Base-by-base conservation (phyloP, 2,888 invertebrate species). In the Pinctada fucata region DNA sequence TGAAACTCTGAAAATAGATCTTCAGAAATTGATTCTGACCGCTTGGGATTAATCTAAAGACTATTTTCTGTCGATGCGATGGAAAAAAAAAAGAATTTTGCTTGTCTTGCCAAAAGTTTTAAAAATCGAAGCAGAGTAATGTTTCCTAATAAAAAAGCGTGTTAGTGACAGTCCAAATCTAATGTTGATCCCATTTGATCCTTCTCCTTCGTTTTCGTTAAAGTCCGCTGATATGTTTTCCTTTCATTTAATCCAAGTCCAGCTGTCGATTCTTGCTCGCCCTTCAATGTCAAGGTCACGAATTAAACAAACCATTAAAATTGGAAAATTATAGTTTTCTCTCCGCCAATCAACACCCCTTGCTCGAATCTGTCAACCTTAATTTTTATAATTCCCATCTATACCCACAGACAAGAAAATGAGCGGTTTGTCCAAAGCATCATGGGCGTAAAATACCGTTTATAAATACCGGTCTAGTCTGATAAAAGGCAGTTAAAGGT, bases 251-350 rank as follows among this genome's bases (percentile, higher is more conserved):
- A 51, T 50, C 52, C 51, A 52, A 51, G n/a, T 8, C 48, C 50
- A 50, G 50, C 50, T 31, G 16, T 52, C 51, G 71, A 49, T 51
- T 49, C 52, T 68, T 48, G 68, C 48, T 50, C 68, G 49, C 49
- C 8, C 50, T 45, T 16, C 50, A 71, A 16, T 3, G 67, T 52
- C 72, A 77, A 66, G 66, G 71, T 66, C 66, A 72, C 66, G 70
- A 16, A 50, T 63, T 50, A 49, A 77, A 72, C 67, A 77, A 77
- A 72, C 76, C 72, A 77, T 72, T 77, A 71, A 77, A 72, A 77
- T 77, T 72, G 72, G 76, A 77, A 72, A 77, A 77, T 77, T 72
- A 77, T 16, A 67, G 67, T 52, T 51, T 76, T 63, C 66, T 64
- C 67, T 72, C 50, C 65, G 58, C 67, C 67, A 52, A 74, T 74